Base-by-base conservation (phyloP, 2,113 vertebrate species). In the Macquaria australasica region DNA sequence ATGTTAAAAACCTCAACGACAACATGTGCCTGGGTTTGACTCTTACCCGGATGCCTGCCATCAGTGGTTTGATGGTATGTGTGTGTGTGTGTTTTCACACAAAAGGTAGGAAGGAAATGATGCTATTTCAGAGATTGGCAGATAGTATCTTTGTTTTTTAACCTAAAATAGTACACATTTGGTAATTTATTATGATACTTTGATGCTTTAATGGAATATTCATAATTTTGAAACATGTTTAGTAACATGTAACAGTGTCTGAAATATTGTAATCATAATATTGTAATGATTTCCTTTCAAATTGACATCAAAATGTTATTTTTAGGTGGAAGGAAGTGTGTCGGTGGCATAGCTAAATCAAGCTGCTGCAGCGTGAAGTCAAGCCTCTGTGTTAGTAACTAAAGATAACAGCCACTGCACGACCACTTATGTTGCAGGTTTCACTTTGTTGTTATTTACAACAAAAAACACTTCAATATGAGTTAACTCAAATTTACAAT, bases 21-120 rank as follows among this genome's bases (percentile, higher is more conserved):
- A 95, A 97, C 82, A 99, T 98, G 97, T 96, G 91, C 76, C 95
- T 98, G 51, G 97, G 98, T 51, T 86, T 98, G 93, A 98, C 97
- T 20, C 96, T 99, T 16, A 93, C 94, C 70, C 94, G 96, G 78
- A 97, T 95, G 80, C 43, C 92, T 79, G 87, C 87, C 70, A 95
- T 91, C 0, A 94, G 88, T 84, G 96, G 95, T 90, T 96, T 97
- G 94, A 91, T 97, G 92, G 97, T 99, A 95, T 34, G 82, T 73
- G 20, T 55, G 34, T 34, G 5, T 74, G 51, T 66, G 34, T 62
- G n/a, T 59, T 70, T 73, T 68, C 9, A 67, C 12, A 28, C 16
- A 51, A 41, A 53, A 9, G 20, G 23, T 25, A 2, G 10, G 69
- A 53, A 28, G n/a, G 0, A 59, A 59, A 23, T 28, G 7, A 34